phyloP scores from a whole-genome alignment of 1,140 invertebrate species.

The Conus ventricosus region DNA sequence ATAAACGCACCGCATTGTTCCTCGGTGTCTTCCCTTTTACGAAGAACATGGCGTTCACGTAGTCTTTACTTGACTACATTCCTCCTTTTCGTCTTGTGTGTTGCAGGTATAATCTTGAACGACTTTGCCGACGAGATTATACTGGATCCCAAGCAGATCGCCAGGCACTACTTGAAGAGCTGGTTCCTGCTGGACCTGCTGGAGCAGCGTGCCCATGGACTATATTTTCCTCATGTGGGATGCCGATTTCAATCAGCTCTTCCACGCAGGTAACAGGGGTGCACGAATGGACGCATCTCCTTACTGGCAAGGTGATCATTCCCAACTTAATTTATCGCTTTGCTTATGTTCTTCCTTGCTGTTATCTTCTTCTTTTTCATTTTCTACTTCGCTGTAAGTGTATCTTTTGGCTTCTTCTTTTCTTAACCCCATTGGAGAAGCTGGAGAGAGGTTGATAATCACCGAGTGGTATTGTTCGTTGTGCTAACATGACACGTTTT shows the following conservation, averaged over 20 bases:
- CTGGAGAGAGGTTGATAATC: too few relatives aligned
- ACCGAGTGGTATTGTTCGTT: too few relatives aligned
- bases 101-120: slow-evolving; percentile 97
- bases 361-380: background rate
- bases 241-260: slow-evolving; percentile 68
- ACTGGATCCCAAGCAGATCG: slow-evolving; percentile 98
- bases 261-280: slow-evolving; percentile 71
- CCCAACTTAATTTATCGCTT: slow-evolving; percentile 39
- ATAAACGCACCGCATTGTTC: too few relatives aligned
- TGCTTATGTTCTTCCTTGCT: background rate
- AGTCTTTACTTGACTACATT: too few relatives aligned
- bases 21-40: too few relatives aligned
- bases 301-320: slow-evolving; percentile 74
- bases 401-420: too few relatives aligned
- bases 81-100: background rate
- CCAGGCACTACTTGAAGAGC: slow-evolving; percentile 97
- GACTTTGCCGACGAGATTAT: slow-evolving; percentile 96
- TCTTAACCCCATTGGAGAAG: too few relatives aligned
- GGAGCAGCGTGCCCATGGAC: slow-evolving; percentile 98
- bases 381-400: background rate
- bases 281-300: slow-evolving; percentile 44
- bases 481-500: too few relatives aligned
- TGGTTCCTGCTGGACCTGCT: slow-evolving; percentile 99
- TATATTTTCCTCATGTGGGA: slow-evolving; percentile 99
- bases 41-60: too few relatives aligned